phyloP scores from a whole-genome alignment of 2,797 vertebrate species.

The Paguma larvata region DNA sequence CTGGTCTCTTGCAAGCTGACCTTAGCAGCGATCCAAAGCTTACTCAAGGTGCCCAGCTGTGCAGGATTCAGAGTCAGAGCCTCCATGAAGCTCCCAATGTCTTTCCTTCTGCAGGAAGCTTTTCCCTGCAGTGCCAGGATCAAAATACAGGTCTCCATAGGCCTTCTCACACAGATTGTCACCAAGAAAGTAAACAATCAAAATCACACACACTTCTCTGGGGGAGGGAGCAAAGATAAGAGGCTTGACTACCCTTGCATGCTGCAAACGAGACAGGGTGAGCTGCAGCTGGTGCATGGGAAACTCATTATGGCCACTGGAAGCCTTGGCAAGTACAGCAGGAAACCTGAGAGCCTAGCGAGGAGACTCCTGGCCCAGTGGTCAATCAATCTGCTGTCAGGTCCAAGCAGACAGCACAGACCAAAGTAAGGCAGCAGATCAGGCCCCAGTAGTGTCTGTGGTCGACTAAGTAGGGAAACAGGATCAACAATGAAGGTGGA shows the following conservation, averaged over 20 bases:
- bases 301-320: conserved; percentile 81
- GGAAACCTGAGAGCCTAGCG: conserved; percentile 74
- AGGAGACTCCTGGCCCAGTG: not conserved
- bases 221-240: conserved; percentile 3
- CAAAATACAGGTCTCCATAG: conserved; percentile 27
- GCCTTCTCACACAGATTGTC: conserved; percentile 16
- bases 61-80: not conserved
- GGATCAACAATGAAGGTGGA: not conserved
- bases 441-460: not conserved
- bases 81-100: not conserved
- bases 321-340: conserved; percentile 68
- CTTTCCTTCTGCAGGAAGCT: not conserved
- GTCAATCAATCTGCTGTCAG: conserved; percentile 58
- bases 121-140: not conserved
- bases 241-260: not conserved
- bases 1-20: not conserved
- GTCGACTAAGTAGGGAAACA: not conserved
- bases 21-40: not conserved
- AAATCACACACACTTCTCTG: conserved; percentile 58
- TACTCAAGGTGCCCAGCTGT: not conserved
- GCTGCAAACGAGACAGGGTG: conserved; percentile 68
- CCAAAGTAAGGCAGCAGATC: conserved; percentile 19
- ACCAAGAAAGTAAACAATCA: conserved; percentile 64
- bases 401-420: not conserved
- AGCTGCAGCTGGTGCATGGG: conserved; percentile 72